Evolutionary conservation across 2,797 vertebrate species (phyloP).

Genomic region (Enteromius treurensis): DNA sequence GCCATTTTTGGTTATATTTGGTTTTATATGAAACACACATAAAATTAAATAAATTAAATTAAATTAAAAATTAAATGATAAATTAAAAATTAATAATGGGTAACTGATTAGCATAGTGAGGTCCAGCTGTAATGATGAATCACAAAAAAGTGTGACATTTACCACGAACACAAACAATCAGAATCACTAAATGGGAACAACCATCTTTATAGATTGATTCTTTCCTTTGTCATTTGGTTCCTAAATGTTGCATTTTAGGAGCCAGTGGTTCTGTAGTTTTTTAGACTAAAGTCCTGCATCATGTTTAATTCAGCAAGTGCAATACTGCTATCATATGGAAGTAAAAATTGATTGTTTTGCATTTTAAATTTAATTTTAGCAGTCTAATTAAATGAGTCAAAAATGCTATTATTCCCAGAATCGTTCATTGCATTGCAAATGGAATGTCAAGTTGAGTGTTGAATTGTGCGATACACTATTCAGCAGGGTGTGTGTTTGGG

Average conservation of each 20-base stretch:
- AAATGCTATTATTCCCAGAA: neutral
- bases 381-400: neutral
- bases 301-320: neutral
- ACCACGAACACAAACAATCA: neutral
- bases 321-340: neutral
- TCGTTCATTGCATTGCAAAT: neutral
- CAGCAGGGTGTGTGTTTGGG: neutral
- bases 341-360: neutral
- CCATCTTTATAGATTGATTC: neutral
- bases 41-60: neutral
- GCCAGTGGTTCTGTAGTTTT: neutral
- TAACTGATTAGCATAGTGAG: neutral
- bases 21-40: neutral
- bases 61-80: too few relatives aligned
- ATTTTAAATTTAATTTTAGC: neutral
- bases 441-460: neutral
- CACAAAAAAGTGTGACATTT: neutral
- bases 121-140: neutral
- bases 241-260: neutral
- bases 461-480: neutral
- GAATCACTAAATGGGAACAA: neutral
- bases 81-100: neutral
- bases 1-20: neutral
- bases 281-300: neutral
- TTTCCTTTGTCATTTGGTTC: neutral